A percentile compares a stretch with the other conserved stretches of the same genome.
phyloP scores from a whole-genome alignment of 2,888 invertebrate genomes.

The Eupeodes luniger region DNA sequence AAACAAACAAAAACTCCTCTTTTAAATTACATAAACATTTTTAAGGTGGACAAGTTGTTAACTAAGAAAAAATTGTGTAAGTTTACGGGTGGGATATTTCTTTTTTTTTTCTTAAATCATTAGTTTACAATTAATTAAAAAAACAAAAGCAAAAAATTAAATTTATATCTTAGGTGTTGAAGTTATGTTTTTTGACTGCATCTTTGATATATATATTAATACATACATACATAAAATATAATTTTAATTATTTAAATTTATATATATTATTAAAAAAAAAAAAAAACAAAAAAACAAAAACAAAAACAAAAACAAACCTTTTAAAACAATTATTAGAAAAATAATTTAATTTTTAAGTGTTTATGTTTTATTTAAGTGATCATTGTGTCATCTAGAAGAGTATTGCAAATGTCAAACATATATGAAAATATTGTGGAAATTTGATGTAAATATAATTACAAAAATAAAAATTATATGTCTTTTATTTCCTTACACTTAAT shows the following conservation, averaged over 20 bases:
- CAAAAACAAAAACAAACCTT: background rate
- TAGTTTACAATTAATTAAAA: slow-evolving; percentile 28
- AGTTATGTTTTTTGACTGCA: slow-evolving; percentile 54
- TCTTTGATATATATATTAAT: slow-evolving; percentile 21
- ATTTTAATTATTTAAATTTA: slow-evolving; percentile 35
- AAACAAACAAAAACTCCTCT: slow-evolving; percentile 17
- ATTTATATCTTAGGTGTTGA: slow-evolving; percentile 7
- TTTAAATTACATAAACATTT: slow-evolving; percentile 47
- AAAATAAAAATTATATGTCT: slow-evolving; percentile 36
- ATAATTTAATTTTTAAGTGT: slow-evolving; percentile 57
- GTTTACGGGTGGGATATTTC: slow-evolving; percentile 59
- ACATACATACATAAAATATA: background rate
- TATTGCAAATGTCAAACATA: slow-evolving; percentile 67
- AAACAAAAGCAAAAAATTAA: background rate
- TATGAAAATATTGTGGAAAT: slow-evolving; percentile 68
- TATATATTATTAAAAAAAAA: background rate
- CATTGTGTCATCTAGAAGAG: slow-evolving; percentile 73
- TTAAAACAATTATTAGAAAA: slow-evolving; percentile 35
- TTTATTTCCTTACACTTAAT: background rate
- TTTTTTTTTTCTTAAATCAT: slow-evolving; percentile 38
- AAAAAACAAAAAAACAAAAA: too few species aligned
- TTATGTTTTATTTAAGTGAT: slow-evolving; percentile 71
- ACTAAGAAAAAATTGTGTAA: slow-evolving; percentile 48
- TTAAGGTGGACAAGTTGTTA: slow-evolving; percentile 58
- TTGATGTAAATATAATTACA: slow-evolving; percentile 69